phyloP scores from a whole-genome alignment of 2,888 invertebrate genomes.

The Ormyrus pomaceus region DNA sequence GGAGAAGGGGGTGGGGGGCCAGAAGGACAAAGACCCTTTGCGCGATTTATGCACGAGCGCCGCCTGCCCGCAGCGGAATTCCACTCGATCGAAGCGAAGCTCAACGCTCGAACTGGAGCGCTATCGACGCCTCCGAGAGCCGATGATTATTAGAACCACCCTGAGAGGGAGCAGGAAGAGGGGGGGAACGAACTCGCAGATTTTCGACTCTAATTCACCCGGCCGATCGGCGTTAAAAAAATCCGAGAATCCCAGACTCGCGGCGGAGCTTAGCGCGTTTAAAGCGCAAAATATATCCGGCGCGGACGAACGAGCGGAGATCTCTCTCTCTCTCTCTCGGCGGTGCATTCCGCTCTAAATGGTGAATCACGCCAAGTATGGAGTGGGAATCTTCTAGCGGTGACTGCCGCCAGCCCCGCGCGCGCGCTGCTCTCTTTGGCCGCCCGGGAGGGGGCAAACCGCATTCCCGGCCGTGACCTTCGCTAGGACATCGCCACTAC shows the following conservation, averaged over 20 bases:
- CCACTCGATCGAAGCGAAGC: not conserved
- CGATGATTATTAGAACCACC: too few species aligned
- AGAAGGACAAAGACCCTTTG: slow-evolving; percentile 41
- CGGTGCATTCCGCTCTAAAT: not conserved
- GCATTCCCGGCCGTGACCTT: slow-evolving; percentile 76
- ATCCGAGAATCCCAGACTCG: too few species aligned
- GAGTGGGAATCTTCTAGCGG: not conserved
- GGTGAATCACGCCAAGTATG: not conserved
- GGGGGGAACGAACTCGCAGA: too few species aligned
- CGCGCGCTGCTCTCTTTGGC: slow-evolving; percentile 6
- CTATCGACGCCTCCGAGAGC: too few species aligned
- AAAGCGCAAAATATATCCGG: too few species aligned
- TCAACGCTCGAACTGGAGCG: too few species aligned
- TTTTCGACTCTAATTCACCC: too few species aligned
- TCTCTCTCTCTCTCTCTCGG: not conserved
- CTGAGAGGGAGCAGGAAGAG: too few species aligned
- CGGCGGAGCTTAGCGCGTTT: too few species aligned
- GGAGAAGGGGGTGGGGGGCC: slow-evolving; percentile 48
- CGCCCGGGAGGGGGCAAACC: slow-evolving; percentile 65
- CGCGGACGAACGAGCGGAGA: not conserved
- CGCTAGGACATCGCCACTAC: slow-evolving; percentile 75
- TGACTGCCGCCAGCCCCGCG: not conserved
- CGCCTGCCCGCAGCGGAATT: slow-evolving; percentile 6
- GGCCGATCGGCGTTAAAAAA: too few species aligned
- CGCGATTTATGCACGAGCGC: slow-evolving; percentile 29